Evolutionary conservation across 30 jellyfish, hydroid and myxozoan genomes (phyloP), one percentile per base, ranked within the genome.

Genomic region (Cassiopea xamachana): DNA sequence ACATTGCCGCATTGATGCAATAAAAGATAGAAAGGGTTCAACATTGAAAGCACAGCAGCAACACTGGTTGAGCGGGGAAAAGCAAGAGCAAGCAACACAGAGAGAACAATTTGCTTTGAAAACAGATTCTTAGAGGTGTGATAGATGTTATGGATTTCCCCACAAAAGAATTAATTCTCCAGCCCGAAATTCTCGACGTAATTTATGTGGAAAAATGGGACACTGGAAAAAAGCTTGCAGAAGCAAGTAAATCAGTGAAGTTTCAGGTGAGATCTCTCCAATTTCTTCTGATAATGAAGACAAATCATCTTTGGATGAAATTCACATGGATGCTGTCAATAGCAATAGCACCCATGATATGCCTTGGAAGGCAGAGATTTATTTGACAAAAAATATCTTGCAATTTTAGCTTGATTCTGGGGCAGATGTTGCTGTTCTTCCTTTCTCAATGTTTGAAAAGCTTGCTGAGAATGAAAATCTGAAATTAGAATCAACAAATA

Each of bases 321-420:
- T 69, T 5, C 12, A 39, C 90, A 82, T 69, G 46, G 84, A 82
- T 82, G 64, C 86, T 16, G 62, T 82, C 86, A 60, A 82, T 5
- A 82, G 90, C 60, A 60, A 69, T 64, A 5, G 84, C 44, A 19
- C 90, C 60, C 90, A 82, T 61, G 90, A 82, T 82, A 4, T 82
- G 90, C 90, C 90, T 82, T 82, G 67, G 90, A 1, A 82, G 90
- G 90, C 83, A 59, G 82, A 82, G 90, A 86, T 82, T 82, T 82
- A 86, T 86, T 61, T 82, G 90, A 82, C 59, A 67, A n/a, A 59
- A 59, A 82, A 82, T 82, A 69, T 7, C 86, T 86, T 82, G 68
- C 59, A 82, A 82, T 61, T 79, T 60, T 58, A 82, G 44, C 90
- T 82, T 17, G 90, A 82, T 82, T 82, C 90, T 17, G 82, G 82